phyloP scores from a whole-genome alignment of 2,888 invertebrate species.

The Tetragonula carbonaria region DNA sequence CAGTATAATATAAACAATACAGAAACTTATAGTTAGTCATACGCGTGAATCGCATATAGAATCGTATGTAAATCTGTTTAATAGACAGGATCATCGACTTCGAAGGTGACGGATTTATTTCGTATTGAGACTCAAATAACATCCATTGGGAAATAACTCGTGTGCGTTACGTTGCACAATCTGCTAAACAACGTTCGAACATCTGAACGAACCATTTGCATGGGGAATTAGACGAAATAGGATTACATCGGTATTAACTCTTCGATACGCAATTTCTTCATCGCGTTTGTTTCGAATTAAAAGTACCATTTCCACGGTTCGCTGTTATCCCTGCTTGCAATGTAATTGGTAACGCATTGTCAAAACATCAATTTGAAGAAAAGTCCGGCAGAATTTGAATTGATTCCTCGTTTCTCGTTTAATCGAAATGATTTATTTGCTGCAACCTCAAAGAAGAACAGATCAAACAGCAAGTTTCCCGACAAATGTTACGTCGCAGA shows the following conservation, averaged over 20 bases:
- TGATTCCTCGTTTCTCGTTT: too few species aligned
- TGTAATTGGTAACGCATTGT: neutral
- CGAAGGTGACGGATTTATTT: neutral
- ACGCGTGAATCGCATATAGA: too few species aligned
- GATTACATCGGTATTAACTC: conserved; percentile 38
- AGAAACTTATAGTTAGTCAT: too few species aligned
- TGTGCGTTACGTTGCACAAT: conserved; percentile 6
- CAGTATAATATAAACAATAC: too few species aligned
- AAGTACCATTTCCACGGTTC: neutral
- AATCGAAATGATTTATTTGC: too few species aligned
- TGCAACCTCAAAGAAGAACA: too few species aligned
- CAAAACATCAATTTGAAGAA: too few species aligned
- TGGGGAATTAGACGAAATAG: conserved; percentile 22
- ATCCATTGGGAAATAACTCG: conserved; percentile 11
- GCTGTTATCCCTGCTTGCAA: neutral
- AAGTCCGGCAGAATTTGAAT: too few species aligned
- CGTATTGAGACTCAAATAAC: neutral
- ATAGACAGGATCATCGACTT: neutral
- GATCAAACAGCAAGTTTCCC: too few species aligned
- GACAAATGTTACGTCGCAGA: too few species aligned
- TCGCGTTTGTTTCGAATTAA: conserved; percentile 30
- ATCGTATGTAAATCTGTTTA: neutral
- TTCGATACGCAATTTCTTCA: neutral
- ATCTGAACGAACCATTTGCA: conserved; percentile 18
- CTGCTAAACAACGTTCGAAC: neutral